Evolutionary conservation across 2,113 vertebrate species (phyloP).

Genomic region (Motacilla alba): DNA sequence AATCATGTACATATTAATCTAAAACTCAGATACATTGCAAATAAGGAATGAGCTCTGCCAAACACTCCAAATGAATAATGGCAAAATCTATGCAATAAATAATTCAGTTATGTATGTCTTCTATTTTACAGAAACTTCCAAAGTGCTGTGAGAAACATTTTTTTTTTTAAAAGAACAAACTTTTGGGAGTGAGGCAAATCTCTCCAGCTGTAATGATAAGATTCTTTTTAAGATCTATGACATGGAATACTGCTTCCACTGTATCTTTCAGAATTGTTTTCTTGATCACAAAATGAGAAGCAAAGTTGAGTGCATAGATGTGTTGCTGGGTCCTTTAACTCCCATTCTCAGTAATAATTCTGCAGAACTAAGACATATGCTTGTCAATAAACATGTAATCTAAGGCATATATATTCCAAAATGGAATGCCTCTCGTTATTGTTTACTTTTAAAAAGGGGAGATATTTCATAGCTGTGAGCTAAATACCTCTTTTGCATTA

Average conservation of each 20-base stretch:
- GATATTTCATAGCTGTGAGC: not conserved
- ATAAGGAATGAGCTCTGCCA: not conserved
- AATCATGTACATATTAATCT: not conserved
- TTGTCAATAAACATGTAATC: not conserved
- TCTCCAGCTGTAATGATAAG: not conserved
- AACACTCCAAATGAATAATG: not conserved
- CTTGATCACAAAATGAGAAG: not conserved
- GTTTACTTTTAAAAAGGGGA: not conserved
- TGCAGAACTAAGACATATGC: not conserved
- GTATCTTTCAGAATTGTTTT: not conserved
- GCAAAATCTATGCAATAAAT: slow-evolving; percentile 1
- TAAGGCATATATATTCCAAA: not conserved
- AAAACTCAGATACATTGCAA: not conserved
- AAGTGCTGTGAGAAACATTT: not conserved
- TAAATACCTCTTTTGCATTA: not conserved
- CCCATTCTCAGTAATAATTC: not conserved
- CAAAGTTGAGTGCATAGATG: not conserved
- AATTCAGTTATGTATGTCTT: not conserved
- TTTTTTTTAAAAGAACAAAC: not conserved
- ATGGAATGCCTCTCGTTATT: not conserved
- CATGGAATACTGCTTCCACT: not conserved
- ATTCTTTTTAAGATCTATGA: not conserved
- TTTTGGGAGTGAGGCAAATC: not conserved
- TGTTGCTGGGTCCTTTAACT: not conserved
- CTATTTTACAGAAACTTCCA: not conserved